A percentile compares a stretch with the other conserved stretches of the same genome.
These are phyloP conservation scores for Proterorhinus semilunaris DNA, from an alignment of 2,113 vertebrate species.

Conservation along the genomic window DNA sequence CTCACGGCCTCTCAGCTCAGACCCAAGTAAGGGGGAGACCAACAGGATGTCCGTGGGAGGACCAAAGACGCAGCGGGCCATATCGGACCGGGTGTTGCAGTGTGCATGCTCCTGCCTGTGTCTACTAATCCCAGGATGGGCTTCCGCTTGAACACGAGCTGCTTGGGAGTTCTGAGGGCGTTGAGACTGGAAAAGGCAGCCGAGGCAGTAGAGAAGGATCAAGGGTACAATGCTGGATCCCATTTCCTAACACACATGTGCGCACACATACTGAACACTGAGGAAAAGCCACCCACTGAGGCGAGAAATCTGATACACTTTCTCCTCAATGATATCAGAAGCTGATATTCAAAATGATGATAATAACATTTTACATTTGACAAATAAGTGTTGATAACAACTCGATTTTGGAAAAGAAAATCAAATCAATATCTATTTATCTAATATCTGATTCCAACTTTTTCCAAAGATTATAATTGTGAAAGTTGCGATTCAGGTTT, in stretches of 20 bases:
- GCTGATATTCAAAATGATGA: background rate
- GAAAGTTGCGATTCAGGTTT: no score
- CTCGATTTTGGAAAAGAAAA: no score
- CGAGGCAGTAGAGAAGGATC: conserved; percentile 48
- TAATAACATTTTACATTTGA: no score
- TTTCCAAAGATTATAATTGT: no score
- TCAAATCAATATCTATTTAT: no score
- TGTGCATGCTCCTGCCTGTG: conserved; percentile 25
- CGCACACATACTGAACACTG: background rate
- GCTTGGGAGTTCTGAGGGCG: conserved; percentile 75
- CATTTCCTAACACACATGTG: conserved; percentile 19
- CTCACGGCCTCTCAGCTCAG: conserved; percentile 44
- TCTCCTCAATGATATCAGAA: background rate
- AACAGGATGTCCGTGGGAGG: conserved; percentile 76
- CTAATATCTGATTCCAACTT: no score
- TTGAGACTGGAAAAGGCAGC: conserved; percentile 55
- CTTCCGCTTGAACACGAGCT: conserved; percentile 66
- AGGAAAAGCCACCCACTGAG: conserved; percentile 1
- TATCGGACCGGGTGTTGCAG: conserved; percentile 60
- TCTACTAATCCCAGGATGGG: conserved; percentile 72
- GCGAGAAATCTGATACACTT: background rate
- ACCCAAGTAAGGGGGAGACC: conserved; percentile 63
- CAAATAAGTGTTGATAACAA: no score
- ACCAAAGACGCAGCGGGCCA: conserved; percentile 54
- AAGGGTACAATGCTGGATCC: conserved; percentile 47